These are phyloP conservation scores for Elgonia sp. DNA, from an alignment of 2,888 invertebrate species.

Conservation along the genomic window DNA sequence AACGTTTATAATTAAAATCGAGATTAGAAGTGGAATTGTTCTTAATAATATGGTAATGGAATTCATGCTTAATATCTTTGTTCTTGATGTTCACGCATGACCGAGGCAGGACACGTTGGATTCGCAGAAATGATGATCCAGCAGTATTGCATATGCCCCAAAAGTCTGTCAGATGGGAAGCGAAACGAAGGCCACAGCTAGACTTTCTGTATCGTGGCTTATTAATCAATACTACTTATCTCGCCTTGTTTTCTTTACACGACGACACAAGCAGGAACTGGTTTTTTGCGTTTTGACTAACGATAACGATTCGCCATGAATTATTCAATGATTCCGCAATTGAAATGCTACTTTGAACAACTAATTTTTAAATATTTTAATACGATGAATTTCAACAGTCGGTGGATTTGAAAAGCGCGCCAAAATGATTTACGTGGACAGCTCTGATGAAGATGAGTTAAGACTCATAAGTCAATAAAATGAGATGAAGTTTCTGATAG, in stretches of 20 bases:
- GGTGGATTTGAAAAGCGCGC: too few species aligned
- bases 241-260: too few species aligned
- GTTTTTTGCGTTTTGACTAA: too few species aligned
- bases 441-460: too few species aligned
- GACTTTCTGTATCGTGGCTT: slow-evolving; percentile 56
- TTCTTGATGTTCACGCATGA: slow-evolving; percentile 61
- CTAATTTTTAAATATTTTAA: too few species aligned
- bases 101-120: slow-evolving; percentile 59
- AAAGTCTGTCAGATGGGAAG: slow-evolving; percentile 72
- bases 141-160: slow-evolving; percentile 67
- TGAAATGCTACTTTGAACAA: too few species aligned
- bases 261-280: too few species aligned
- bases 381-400: too few species aligned
- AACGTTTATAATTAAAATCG: slow-evolving; percentile 22
- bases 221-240: slow-evolving; percentile 77
- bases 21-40: slow-evolving; percentile 43
- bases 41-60: slow-evolving; percentile 49
- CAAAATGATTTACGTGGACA: too few species aligned
- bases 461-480: not conserved
- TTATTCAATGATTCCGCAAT: too few species aligned
- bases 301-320: too few species aligned
- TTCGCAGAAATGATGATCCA: slow-evolving; percentile 72
- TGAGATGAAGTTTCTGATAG: not conserved
- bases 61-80: slow-evolving; percentile 54
- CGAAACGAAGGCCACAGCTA: slow-evolving; percentile 67